These are phyloP conservation scores for Xylocampa areola DNA, from an alignment of 2,888 invertebrate species.

Conservation along the genomic window DNA sequence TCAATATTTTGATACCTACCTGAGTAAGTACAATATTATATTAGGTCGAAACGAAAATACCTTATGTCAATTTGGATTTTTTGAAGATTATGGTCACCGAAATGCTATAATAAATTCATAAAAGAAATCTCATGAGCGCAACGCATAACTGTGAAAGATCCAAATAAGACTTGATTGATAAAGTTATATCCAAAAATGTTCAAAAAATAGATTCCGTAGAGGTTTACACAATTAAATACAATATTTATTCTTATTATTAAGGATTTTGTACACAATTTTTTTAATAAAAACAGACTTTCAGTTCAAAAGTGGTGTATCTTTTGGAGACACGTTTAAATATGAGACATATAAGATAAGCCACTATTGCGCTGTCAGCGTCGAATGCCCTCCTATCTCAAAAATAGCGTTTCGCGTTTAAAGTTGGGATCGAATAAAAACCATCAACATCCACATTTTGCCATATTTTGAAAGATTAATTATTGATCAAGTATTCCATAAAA, in stretches of 20 bases:
- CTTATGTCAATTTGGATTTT: conserved; percentile 7
- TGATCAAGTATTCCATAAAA: too few species aligned
- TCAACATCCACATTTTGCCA: too few species aligned
- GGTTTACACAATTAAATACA: conserved; percentile 27
- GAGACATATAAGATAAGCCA: too few species aligned
- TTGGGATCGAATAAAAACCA: too few species aligned
- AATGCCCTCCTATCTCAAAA: too few species aligned
- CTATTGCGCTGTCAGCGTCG: too few species aligned
- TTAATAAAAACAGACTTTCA: too few species aligned
- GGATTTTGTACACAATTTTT: conserved; percentile 40
- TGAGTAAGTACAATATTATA: conserved; percentile 43
- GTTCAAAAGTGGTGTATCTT: too few species aligned
- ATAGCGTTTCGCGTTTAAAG: too few species aligned
- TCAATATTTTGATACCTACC: conserved; percentile 18
- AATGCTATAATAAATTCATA: too few species aligned
- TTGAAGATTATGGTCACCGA: conserved; percentile 3
- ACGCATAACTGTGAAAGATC: not conserved
- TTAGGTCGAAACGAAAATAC: conserved; percentile 18
- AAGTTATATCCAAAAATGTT: conserved; percentile 53
- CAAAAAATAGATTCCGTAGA: conserved; percentile 55
- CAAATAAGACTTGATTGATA: conserved; percentile 3
- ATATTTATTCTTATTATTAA: conserved; percentile 21
- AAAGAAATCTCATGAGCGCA: not conserved
- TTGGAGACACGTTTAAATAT: too few species aligned
- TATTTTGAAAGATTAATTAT: too few species aligned